Evolutionary conservation across 2,113 vertebrate species (phyloP).

Genomic region (Aspidoscelis tigris): DNA sequence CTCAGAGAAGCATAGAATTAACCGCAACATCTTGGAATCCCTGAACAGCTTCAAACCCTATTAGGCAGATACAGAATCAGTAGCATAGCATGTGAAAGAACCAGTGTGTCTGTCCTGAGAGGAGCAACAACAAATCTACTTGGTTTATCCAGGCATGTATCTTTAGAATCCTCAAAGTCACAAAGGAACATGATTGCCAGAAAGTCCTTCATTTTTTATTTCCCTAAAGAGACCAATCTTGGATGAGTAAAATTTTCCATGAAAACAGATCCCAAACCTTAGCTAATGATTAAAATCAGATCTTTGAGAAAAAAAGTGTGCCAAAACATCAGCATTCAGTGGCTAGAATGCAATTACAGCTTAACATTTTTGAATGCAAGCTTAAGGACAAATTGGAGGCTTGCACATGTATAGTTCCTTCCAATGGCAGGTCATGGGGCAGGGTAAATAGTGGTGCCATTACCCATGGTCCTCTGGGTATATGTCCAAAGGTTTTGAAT

Average conservation of each 20-base stretch:
- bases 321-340: background rate
- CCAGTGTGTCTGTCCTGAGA: background rate
- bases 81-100: slow-evolving; percentile 12
- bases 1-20: background rate
- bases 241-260: background rate
- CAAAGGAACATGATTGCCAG: background rate
- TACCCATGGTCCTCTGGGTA: too few species aligned
- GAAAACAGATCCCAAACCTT: slow-evolving; percentile 10
- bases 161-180: background rate
- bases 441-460: background rate
- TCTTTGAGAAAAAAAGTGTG: background rate
- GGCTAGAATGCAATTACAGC: background rate
- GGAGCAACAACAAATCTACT: background rate
- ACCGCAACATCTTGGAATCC: slow-evolving; percentile 1
- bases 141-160: background rate
- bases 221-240: slow-evolving; percentile 6
- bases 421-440: background rate
- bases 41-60: background rate
- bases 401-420: background rate
- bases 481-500: too few species aligned
- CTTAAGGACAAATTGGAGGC: background rate
- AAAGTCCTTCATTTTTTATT: background rate
- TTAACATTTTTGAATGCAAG: background rate
- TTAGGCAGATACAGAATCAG: background rate
- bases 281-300: background rate